Evolutionary conservation across 2,888 invertebrate genomes (phyloP).

Genomic region (Polia nebulosa): DNA sequence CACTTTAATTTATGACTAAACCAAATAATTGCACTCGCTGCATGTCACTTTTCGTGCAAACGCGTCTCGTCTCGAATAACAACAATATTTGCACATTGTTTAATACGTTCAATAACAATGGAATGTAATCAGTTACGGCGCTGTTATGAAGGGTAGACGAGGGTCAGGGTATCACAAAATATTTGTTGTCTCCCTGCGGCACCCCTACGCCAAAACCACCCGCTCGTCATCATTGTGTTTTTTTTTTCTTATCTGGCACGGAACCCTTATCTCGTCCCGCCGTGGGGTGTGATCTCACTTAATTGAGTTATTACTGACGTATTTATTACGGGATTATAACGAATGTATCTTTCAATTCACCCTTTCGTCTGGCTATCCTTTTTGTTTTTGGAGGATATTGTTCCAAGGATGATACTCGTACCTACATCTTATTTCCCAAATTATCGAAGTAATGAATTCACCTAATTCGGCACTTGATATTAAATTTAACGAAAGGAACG

Average conservation of each 20-base stretch:
- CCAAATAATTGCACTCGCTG: conserved; percentile 31
- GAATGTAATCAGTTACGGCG: conserved; percentile 85
- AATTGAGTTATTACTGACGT: conserved; percentile 88
- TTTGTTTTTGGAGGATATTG: not conserved
- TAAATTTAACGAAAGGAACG: conserved; percentile 58
- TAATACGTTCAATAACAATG: conserved; percentile 83
- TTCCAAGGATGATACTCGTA: not conserved
- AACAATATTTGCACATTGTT: conserved; percentile 81
- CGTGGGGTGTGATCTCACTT: conserved; percentile 83
- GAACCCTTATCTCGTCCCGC: conserved; percentile 75
- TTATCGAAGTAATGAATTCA: conserved; percentile 28
- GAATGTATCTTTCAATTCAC: conserved; percentile 57
- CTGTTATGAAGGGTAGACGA: conserved; percentile 81
- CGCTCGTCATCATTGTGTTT: conserved; percentile 78
- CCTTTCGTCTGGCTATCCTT: conserved; percentile 40
- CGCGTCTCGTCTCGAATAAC: conserved; percentile 62
- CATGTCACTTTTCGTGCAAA: conserved; percentile 38
- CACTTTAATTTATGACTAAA: conserved; percentile 40
- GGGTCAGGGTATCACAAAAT: conserved; percentile 81
- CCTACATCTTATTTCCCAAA: too few species aligned
- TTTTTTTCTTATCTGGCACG: conserved; percentile 78
- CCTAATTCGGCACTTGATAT: conserved; percentile 38
- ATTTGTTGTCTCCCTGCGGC: conserved; percentile 73
- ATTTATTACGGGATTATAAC: conserved; percentile 81
- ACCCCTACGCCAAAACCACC: conserved; percentile 73